Base-by-base conservation (phyloP, 2,888 invertebrate species). In the Leptinotarsa juncta region DNA sequence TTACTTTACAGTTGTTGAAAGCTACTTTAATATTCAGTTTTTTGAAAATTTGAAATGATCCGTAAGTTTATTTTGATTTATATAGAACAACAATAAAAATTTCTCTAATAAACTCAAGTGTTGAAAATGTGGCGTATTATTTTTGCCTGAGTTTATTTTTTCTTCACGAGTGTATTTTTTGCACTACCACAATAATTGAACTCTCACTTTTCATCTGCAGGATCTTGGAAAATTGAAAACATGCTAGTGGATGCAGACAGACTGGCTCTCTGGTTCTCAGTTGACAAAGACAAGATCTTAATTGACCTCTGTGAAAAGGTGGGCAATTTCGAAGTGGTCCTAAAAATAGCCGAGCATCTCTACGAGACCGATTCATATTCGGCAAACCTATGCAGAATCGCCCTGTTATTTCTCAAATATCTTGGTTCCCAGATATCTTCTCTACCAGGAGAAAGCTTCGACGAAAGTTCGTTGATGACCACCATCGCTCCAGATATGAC, bases 341-440 rank as follows among this genome's bases (percentile, higher is more conserved):
- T 81, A 15, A 74, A 77, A 68, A 74, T 78, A 7, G 83, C 82
- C 4, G 76, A 81, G 73, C 72, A 79, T 66, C 74, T 84, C 2
- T 77, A 80, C 60, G 67, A 72, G 26, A 77, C 77, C 50, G 78
- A 81, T 20, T 74, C 76, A 15, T 67, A 77, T 65, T 65, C 81
- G 0, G 71, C 77, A 68, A 74, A 80, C 71, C 74, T 84, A 26
- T 84, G 83, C 71, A 62, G 80, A 20, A 77, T 82, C 53, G 82
- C 82, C 10, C 70, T 80, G 18, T 77, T 84, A 42, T 76, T 85
- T 57, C 69, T 86, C 66, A 80, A 82, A 75, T 81, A 81, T 73
- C 67, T 83, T 32, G 74, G 74, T 20, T 65, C 26, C 23, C 53
- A 71, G 26, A 71, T 68, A 53, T 53, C 67, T 3, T 15, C 53